Evolutionary conservation across 2,797 vertebrate species (phyloP).

Genomic region (Mormyrops boulengeri): DNA sequence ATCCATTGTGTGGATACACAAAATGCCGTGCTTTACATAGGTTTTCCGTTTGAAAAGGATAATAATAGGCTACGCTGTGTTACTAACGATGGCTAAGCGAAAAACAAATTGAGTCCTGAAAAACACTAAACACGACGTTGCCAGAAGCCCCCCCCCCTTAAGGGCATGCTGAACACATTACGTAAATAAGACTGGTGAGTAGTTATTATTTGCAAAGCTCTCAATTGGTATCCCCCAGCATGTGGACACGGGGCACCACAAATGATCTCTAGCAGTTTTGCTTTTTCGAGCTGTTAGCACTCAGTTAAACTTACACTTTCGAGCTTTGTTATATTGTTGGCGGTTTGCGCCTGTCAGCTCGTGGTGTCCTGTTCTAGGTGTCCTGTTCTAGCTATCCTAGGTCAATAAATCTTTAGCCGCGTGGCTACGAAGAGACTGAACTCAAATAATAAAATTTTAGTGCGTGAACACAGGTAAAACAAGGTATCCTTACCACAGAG

Average conservation of each 20-base stretch:
- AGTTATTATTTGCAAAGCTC: conserved; percentile 4
- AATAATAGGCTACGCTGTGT: background rate
- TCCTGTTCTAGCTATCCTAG: background rate
- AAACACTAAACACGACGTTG: background rate
- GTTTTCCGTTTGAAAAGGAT: background rate
- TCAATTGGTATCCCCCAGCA: background rate
- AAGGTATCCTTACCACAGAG: background rate
- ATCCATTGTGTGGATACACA: background rate
- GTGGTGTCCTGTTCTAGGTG: background rate
- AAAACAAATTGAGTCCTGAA: background rate
- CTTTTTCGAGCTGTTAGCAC: background rate
- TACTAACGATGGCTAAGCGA: background rate
- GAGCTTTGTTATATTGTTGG: background rate
- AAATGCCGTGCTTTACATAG: background rate
- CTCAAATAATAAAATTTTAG: background rate
- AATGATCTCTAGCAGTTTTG: background rate
- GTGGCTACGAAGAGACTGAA: background rate
- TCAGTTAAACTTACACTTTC: background rate
- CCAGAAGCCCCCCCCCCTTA: background rate
- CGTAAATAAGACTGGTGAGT: background rate
- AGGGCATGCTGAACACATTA: background rate
- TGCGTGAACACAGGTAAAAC: background rate
- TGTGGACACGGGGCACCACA: background rate
- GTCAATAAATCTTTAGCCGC: background rate
- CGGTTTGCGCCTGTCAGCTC: background rate